phyloP scores from a whole-genome alignment of 1,140 invertebrate species.

The Drosophila serrata region DNA sequence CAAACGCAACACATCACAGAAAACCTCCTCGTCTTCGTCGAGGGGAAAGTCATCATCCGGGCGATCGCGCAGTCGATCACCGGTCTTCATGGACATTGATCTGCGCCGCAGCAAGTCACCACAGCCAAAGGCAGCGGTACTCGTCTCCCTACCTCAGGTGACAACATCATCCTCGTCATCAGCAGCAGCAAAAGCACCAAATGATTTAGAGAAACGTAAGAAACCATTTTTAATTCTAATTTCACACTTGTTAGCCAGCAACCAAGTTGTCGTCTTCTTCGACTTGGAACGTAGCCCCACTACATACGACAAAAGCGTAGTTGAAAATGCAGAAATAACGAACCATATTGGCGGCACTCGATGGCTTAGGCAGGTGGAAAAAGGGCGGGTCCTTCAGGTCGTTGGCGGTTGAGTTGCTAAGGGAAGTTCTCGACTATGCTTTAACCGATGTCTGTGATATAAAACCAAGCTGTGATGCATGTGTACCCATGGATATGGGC shows the following conservation, averaged over 20 bases:
- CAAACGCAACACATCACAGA: conserved; percentile 58
- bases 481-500: neutral
- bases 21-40: conserved; percentile 48
- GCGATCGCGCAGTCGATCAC: conserved; percentile 77
- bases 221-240: conserved; percentile 80
- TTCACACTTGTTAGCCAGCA: conserved; percentile 73
- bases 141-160: conserved; percentile 11
- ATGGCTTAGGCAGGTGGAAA: conserved; percentile 49
- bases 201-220: conserved; percentile 85
- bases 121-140: conserved; percentile 16
- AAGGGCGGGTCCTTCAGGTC: conserved; percentile 19
- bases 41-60: conserved; percentile 43
- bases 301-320: conserved; percentile 65
- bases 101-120: conserved; percentile 62
- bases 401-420: conserved; percentile 35
- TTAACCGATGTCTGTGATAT: conserved; percentile 28
- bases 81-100: conserved; percentile 62
- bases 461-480: conserved; percentile 17
- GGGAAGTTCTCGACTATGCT: neutral
- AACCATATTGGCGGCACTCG: conserved; percentile 73
- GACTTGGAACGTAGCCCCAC: conserved; percentile 46
- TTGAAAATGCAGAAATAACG: conserved; percentile 67
- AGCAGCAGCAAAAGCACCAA: conserved; percentile 33
- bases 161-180: neutral
- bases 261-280: conserved; percentile 42